phyloP scores from a whole-genome alignment of 2,113 vertebrate species.

The Lepus americanus region DNA sequence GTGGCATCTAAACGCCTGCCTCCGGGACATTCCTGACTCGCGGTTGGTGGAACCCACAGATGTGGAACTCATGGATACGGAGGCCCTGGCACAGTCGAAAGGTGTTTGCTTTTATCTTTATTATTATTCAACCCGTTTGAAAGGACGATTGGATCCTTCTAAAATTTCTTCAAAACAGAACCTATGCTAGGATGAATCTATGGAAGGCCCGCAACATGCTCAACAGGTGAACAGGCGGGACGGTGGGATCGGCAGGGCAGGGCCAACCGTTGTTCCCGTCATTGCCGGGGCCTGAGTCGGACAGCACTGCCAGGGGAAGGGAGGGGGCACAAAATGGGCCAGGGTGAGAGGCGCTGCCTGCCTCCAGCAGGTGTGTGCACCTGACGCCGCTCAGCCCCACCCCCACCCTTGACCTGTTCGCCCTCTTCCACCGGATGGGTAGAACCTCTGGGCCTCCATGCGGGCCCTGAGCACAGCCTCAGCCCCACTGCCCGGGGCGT shows the following conservation, averaged over 20 bases:
- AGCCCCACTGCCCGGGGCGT: slow-evolving; percentile 75
- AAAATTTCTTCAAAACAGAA: neutral
- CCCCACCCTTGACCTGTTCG: accelerated
- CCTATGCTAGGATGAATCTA: accelerated
- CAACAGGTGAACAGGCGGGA: no score
- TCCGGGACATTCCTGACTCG: neutral
- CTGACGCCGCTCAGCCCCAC: neutral
- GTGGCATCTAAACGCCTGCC: no score
- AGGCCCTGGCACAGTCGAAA: no score
- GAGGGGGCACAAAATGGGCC: neutral
- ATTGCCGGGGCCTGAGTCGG: neutral
- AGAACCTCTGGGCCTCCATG: slow-evolving; percentile 54
- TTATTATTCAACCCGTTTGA: neutral
- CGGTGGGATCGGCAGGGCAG: neutral
- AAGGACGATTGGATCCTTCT: neutral
- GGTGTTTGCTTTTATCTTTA: neutral
- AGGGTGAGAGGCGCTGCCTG: accelerated
- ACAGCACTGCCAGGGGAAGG: neutral
- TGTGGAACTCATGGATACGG: neutral
- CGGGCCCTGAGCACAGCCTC: slow-evolving; percentile 54
- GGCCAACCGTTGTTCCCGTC: neutral
- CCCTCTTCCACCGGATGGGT: neutral
- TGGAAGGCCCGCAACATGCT: neutral
- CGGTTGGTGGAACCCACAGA: no score
- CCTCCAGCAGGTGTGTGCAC: slow-evolving; percentile 71